Conservation (phyloP, 2,113 vertebrate species). For the Oreotrochilus melanogaster region DNA sequence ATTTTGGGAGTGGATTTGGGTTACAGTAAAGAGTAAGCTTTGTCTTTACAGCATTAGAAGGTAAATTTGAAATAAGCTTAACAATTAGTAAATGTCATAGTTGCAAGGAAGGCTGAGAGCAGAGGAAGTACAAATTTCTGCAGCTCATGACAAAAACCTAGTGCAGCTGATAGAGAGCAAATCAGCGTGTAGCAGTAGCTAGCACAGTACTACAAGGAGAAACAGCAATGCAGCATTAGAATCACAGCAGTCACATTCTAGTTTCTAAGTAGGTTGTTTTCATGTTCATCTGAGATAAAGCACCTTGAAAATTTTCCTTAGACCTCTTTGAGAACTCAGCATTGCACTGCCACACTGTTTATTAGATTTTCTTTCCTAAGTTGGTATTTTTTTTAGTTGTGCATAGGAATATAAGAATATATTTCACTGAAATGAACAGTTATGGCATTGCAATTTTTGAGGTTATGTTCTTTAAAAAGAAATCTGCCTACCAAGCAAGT, state of each 20-base stretch:
- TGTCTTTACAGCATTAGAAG: slow-evolving; percentile 17
- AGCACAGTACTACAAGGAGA: slow-evolving; percentile 71
- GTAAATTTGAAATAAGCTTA: slow-evolving; percentile 32
- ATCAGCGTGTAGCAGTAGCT: slow-evolving; percentile 74
- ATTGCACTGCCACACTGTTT: background rate
- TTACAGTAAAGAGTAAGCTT: slow-evolving; percentile 29
- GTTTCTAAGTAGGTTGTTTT: slow-evolving; percentile 81
- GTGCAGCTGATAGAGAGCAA: slow-evolving; percentile 78
- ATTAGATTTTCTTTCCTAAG: slow-evolving; percentile 2
- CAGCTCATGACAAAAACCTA: slow-evolving; percentile 76
- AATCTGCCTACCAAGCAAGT: slow-evolving; percentile 17
- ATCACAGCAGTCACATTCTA: slow-evolving; percentile 64
- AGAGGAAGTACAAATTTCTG: slow-evolving; percentile 79
- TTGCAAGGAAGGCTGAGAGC: slow-evolving; percentile 44
- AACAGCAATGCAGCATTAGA: slow-evolving; percentile 85
- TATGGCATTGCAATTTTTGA: slow-evolving; percentile 40
- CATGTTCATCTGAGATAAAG: slow-evolving; percentile 40
- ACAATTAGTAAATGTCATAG: slow-evolving; percentile 78
- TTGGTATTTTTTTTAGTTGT: slow-evolving; percentile 13
- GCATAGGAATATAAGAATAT: slow-evolving; percentile 18
- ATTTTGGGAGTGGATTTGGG: slow-evolving; percentile 4
- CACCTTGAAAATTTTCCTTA: slow-evolving; percentile 23
- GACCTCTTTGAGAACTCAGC: background rate
- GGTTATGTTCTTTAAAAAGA: slow-evolving; percentile 42
- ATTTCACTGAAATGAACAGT: slow-evolving; percentile 44